Evolutionary conservation across 2,113 vertebrate species (phyloP), one percentile per base, ranked within the genome.

Genomic region (Apistogramma diplotaenia): DNA sequence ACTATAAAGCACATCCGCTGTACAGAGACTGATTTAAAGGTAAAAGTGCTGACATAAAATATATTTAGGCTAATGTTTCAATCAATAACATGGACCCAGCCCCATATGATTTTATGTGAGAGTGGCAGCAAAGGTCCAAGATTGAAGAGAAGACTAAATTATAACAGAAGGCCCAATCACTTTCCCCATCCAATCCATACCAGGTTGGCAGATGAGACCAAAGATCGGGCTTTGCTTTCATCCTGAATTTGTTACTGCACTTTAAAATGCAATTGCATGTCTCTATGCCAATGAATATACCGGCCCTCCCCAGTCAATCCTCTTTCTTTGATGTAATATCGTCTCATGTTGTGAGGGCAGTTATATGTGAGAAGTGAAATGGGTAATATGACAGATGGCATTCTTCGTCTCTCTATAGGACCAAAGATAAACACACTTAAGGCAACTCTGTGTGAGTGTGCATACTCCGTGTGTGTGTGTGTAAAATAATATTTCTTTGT

Each of bases 201-300:
- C 58, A 61, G 70, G 70, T 61, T 81, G 79, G 85, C 82, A 85
- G 85, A 89, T 88, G 88, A 86, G 79, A 82, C 85, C 87, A 87
- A 75, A 88, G 84, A 89, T 78, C 60, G 57, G 65, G 60, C 81
- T 85, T 77, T 70, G 65, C 84, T 90, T 92, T 91, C 87, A 93
- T 90, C 85, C 83, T 57, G 78, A 92, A 91, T 84, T 74, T 89
- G 88, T 86, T 83, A 81, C 88, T 76, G 53, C 85, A 84, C 84
- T 88, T 90, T 83, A 84, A 88, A 76, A 86, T 85, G 73, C 56
- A 54, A 91, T 87, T 91, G 87, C 84, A 78, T 89, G 37, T 84
- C 85, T 72, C 70, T 77, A 70, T 71, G 84, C 85, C 74, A 62
- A 86, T 77, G 85, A 91, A 82, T 78, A 73, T 55, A 87, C 81